Base-by-base conservation (phyloP, 2,113 vertebrate species). In the Daubentonia madagascariensis region DNA sequence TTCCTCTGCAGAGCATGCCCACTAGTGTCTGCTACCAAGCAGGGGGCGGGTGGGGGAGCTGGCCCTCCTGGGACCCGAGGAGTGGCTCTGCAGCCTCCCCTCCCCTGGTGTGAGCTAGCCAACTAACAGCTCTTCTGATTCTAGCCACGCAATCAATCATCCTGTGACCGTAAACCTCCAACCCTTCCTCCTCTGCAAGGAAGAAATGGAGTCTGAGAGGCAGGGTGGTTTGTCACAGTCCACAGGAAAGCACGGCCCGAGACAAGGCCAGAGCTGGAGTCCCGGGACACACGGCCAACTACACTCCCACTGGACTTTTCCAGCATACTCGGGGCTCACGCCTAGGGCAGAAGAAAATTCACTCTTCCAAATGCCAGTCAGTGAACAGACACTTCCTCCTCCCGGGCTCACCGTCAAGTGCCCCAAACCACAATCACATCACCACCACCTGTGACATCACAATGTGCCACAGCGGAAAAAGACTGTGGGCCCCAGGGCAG, bases 371-470 rank as follows among this genome's bases (percentile, higher is more conserved):
- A 76, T 45, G 35, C 48, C 68, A 6, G 3, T 37, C 40, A 10
- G 52, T 78, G 54, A 88, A 75, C 25, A 79, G 25, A 90, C 45
- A 93, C 94, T 97, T 97, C 97, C 97, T 97, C 94, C 79, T 73
- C 68, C n/a, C 0, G 7, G 0, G 57, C 73, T 63, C 22, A 22
- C 57, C 79, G 61, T 83, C 5, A 0, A 68, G 76, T 40, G 72
- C 83, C 52, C 65, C 94, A 97, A 98, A 97, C 97, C 97, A 97
- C 97, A 98, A n/a, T 50, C 67, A 90, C 25, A 73, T 97, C 97
- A 96, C 68, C 50, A 20, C 35, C 83, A 14, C 63, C 23, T 43
- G 78, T 93, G 97, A 97, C 91, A 83, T 97, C 96, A 97, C 48
- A 22, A 48, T 17, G 0, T 0, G 3, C 75, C 28, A 6, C 0